Base-by-base conservation (phyloP, 2,888 invertebrate genomes). In the Melolontha melolontha region DNA sequence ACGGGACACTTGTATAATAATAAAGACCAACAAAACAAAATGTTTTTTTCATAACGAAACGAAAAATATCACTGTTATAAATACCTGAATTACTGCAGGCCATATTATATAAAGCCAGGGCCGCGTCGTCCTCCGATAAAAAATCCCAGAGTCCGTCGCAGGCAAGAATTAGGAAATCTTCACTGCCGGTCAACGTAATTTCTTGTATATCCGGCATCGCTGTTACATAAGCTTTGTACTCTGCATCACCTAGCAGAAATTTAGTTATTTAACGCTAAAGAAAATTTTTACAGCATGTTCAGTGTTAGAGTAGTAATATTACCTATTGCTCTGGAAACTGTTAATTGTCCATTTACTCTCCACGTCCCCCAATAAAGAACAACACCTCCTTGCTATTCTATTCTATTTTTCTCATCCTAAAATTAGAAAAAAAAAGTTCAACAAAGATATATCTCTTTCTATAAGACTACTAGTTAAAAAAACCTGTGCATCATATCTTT, bases 251-350 rank as follows among this genome's bases (percentile, higher is more conserved):
- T 95, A 83, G 0, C 82, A 73, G 64, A 64, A 64, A 69, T 11
- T 40, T 10, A 59, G 10, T 39, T 7, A 41, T 42, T 1, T 42
- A 55, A 41, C 16, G 39, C 16, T 16, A 11, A 29, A 27, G 47
- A 51, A 14, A 8, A n/a, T 10, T 8, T 41, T n/a, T n/a, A n/a
- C n/a, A 11, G 11, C 12, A 16, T 11, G 14, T 29, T 40, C 41
- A 11, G 51, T 5, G 16, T 2, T 6, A 16, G 22, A 17, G 5
- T 5, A 10, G 5, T n/a, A 22, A 51, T 51, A 14, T 5, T 85
- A 92, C 97, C 97, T 79, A 97, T 95, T 66, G 97, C 95, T 81
- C 97, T 89, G 0, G 97, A 95, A 11, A 97, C 94, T 22, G 95
- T 93, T 40, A 97, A 87, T 73, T 92, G 90, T 69, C 97, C 97